Base-by-base conservation (phyloP, 1,140 invertebrate species). In the Paraescarpia echinospica region DNA sequence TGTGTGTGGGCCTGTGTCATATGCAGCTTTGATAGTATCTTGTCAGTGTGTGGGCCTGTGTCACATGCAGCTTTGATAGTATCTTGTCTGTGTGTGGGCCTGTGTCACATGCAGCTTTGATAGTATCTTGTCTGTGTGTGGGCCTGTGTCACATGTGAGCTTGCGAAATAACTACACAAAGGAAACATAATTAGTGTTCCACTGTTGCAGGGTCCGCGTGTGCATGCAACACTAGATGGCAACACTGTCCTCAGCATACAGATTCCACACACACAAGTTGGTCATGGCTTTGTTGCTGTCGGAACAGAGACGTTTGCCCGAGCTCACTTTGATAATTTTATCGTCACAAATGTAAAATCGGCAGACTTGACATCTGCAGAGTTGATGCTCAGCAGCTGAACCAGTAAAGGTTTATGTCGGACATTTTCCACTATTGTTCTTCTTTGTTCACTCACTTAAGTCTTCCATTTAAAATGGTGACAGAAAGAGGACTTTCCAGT, bases 211-310 rank as follows among this genome's bases (percentile, higher is more conserved):
- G 90, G 90, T 14, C 34, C 9, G 4, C 18, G n/a, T 33, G 90
- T 90, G 18, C 2, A 12, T 31, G 90, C 35, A 41, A 35, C 90
- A 90, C 35, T 90, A 90, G 90, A 90, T n/a, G 90, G 90, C 90
- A 90, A 12, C 90, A 90, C 90, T 41, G n/a, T 90, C 1, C 14
- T 90, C 90, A 90, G 35, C n/a, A 4, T 90, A 22, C 18, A 34
- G 90, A 34, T 90, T 41, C 90, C 90, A 18, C 34, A 14, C 14
- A 31, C n/a, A 94, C 97, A 96, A 96, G 97, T 96, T 8, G n/a
- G 88, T 35, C 88, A 9, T 34, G 90, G 33, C 33, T 51, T 77
- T 91, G 35, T 93, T 93, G 51, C 31, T 90, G 27, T 48, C 89
- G 90, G 90, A 77, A 77, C 59, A 77, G 59, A 77, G 22, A 77